These are phyloP conservation scores for Dysidea cf. avara DNA, from an alignment of 37 sponge, comb jelly and placozoan species.

Conservation along the genomic window DNA sequence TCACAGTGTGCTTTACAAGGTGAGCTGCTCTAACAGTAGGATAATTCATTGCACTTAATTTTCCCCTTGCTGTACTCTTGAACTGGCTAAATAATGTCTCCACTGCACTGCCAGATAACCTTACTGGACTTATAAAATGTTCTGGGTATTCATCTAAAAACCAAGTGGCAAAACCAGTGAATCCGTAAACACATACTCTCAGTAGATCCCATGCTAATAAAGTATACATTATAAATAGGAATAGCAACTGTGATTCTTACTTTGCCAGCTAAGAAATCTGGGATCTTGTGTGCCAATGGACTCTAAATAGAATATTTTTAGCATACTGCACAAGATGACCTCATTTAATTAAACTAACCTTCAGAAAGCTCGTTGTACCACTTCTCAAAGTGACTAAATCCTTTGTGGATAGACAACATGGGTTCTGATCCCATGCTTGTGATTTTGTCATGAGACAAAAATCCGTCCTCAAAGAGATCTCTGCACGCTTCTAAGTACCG, in stretches of 20 bases:
- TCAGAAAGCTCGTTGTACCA: too few species aligned
- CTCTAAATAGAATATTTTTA: too few species aligned
- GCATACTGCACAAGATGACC: too few species aligned
- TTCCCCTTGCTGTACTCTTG: slow-evolving; percentile 9
- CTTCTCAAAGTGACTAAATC: slow-evolving; percentile 6
- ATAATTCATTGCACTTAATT: slow-evolving; percentile 23
- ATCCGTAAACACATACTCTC: neutral
- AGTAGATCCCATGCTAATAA: slow-evolving; percentile 20
- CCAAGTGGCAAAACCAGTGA: neutral
- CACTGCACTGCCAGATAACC: slow-evolving; percentile 17
- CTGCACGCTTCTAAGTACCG: slow-evolving; percentile 32
- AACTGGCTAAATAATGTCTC: slow-evolving; percentile 8
- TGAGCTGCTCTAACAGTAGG: neutral
- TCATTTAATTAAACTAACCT: too few species aligned
- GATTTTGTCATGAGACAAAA: slow-evolving; percentile 7
- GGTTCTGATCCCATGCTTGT: neutral
- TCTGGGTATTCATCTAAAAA: slow-evolving; percentile 2
- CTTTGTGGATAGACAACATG: slow-evolving; percentile 17
- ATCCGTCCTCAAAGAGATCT: slow-evolving; percentile 31
- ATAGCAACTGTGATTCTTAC: neutral
- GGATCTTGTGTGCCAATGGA: neutral
- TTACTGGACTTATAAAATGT: slow-evolving; percentile 8
- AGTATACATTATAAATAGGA: neutral
- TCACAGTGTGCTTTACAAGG: slow-evolving; percentile 8
- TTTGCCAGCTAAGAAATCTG: slow-evolving; percentile 14